A percentile compares a stretch with the other conserved stretches of the same genome.
Conservation (phyloP, 2,113 vertebrate genomes). For the Promerops cafer region DNA sequence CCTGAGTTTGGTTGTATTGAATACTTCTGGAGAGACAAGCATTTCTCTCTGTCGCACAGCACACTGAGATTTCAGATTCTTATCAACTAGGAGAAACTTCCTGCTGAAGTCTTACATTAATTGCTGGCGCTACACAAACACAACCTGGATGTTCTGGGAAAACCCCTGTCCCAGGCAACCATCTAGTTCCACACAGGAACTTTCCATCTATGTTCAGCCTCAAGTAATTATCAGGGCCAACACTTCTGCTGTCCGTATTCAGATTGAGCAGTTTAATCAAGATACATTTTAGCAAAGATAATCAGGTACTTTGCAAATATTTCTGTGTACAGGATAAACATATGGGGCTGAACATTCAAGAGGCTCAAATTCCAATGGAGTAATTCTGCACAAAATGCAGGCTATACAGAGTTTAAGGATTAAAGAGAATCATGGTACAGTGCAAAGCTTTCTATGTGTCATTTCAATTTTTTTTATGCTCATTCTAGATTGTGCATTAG, state of each 20-base stretch:
- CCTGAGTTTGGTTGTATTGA: not conserved
- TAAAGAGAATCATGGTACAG: not conserved
- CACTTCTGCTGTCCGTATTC: not conserved
- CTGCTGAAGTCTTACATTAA: not conserved
- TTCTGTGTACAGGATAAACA: not conserved
- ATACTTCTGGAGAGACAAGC: not conserved
- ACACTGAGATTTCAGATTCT: not conserved
- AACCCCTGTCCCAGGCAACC: not conserved
- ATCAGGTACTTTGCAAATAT: not conserved
- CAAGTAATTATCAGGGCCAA: not conserved
- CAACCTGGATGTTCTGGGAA: not conserved
- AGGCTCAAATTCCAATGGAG: not conserved
- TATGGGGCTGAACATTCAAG: not conserved
- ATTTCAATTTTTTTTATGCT: not conserved
- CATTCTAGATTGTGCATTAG: fast-evolving
- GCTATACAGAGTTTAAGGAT: not conserved
- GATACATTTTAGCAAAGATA: not conserved
- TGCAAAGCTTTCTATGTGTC: not conserved
- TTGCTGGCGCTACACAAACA: not conserved
- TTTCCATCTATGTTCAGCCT: not conserved
- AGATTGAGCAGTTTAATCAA: not conserved
- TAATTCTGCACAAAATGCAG: not conserved
- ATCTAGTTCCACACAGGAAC: not conserved
- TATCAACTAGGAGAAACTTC: not conserved
- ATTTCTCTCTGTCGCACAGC: not conserved